Percentiles rank a stretch among this genome's conserved stretches.
phyloP scores from a whole-genome alignment of 2,113 vertebrate genomes.

The Amia ocellicauda region DNA sequence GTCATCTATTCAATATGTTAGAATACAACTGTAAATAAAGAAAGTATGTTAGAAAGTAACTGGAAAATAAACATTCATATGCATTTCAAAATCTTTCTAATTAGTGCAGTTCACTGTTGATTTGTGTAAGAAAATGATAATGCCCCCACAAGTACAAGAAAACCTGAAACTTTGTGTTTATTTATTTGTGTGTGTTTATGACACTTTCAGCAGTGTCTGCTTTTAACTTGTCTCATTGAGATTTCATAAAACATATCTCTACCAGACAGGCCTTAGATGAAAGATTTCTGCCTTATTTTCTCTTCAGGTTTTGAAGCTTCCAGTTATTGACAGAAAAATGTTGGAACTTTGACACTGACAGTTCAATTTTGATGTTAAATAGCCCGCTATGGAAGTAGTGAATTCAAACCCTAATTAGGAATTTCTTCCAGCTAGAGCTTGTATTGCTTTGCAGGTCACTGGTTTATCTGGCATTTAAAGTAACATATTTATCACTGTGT shows the following conservation, averaged over 20 bases:
- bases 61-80: too few relatives aligned
- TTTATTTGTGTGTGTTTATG: background rate
- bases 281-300: background rate
- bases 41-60: too few relatives aligned
- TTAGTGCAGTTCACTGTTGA: too few relatives aligned
- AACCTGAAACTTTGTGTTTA: too few relatives aligned
- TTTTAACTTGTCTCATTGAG: too few relatives aligned
- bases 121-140: too few relatives aligned
- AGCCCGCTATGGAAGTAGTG: constrained; percentile 24
- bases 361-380: constrained; percentile 25
- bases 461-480: constrained; percentile 29
- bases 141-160: too few relatives aligned
- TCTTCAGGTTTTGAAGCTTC: background rate
- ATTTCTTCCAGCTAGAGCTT: constrained; percentile 18
- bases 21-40: too few relatives aligned
- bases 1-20: too few relatives aligned
- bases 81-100: too few relatives aligned
- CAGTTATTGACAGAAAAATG: background rate
- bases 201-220: background rate
- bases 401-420: constrained; percentile 30
- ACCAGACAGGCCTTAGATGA: too few relatives aligned
- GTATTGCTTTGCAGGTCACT: constrained; percentile 24
- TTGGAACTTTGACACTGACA: background rate
- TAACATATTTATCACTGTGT: constrained; percentile 24
- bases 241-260: too few relatives aligned